Conservation (phyloP, 1,140 invertebrate species). For the Conus betulinus region DNA sequence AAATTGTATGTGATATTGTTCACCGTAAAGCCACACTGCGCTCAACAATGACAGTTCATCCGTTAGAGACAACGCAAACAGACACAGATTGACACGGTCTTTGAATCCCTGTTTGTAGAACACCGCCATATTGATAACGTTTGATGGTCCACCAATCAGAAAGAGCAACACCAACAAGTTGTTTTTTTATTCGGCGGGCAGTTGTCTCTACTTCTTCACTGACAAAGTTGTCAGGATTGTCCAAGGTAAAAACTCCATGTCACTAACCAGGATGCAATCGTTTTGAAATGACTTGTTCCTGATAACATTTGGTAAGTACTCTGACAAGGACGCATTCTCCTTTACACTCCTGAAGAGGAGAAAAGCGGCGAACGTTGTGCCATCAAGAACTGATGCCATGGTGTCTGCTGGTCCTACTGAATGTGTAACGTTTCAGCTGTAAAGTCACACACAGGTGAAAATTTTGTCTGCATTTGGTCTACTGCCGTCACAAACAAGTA, state of each 20-base stretch:
- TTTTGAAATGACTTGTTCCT: background rate
- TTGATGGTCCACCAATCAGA: slow-evolving; percentile 7
- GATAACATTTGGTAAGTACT: background rate
- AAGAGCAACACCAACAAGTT: background rate
- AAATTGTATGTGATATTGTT: background rate
- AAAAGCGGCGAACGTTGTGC: too few species aligned
- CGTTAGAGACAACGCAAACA: background rate
- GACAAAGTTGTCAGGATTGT: slow-evolving; percentile 6
- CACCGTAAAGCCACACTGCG: background rate
- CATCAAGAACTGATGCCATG: too few species aligned
- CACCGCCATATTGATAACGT: background rate
- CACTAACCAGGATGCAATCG: background rate
- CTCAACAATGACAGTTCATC: background rate
- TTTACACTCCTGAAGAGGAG: too few species aligned
- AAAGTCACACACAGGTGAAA: too few species aligned
- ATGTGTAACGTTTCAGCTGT: too few species aligned
- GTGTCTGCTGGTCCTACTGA: too few species aligned
- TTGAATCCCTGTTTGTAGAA: slow-evolving; percentile 6
- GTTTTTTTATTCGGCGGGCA: background rate
- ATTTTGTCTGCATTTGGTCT: too few species aligned
- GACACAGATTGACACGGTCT: slow-evolving; percentile 11
- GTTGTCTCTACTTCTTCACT: background rate
- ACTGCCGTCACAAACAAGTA: too few species aligned
- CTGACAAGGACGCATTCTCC: too few species aligned
- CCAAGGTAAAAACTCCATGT: slow-evolving; percentile 5